A percentile compares a stretch with the other conserved stretches of the same genome.
Conservation (phyloP, 2,797 vertebrate species). For the Schizopygopsis pylzovi region DNA sequence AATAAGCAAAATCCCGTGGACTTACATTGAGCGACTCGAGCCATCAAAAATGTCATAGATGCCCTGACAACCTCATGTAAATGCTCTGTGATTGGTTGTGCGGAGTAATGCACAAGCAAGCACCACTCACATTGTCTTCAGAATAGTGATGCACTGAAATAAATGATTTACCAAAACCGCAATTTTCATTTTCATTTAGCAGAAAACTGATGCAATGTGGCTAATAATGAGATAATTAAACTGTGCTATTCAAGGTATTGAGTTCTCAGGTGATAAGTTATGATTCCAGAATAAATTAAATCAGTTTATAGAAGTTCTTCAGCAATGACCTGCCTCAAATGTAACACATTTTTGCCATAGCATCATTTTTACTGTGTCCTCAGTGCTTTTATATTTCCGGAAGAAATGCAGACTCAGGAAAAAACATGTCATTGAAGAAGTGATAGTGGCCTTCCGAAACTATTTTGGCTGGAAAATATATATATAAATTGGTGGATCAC, state of each 20-base stretch:
- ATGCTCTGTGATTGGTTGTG: too few relatives aligned
- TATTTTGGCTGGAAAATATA: not conserved
- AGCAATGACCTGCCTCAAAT: not conserved
- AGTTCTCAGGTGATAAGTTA: not conserved
- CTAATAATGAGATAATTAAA: too few relatives aligned
- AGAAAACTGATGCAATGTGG: too few relatives aligned
- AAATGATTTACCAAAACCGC: too few relatives aligned
- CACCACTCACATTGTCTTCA: not conserved
- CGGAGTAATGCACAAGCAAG: too few relatives aligned
- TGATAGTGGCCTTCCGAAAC: not conserved
- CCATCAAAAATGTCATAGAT: not conserved
- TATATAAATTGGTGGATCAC: not conserved
- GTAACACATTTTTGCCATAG: not conserved
- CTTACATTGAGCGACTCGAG: not conserved
- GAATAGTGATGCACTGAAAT: not conserved
- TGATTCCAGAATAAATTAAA: not conserved
- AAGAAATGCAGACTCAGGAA: not conserved
- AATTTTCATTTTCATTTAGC: not conserved
- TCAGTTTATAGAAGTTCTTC: not conserved
- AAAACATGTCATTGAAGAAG: not conserved
- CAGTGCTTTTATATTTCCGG: not conserved
- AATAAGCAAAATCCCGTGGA: not conserved
- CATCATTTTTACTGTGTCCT: not conserved
- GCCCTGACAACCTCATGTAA: too few relatives aligned
- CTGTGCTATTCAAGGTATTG: not conserved